Evolutionary conservation across 2,113 vertebrate genomes (phyloP), one percentile per base, ranked within the genome.

Genomic region (Dipodomys stephensi): DNA sequence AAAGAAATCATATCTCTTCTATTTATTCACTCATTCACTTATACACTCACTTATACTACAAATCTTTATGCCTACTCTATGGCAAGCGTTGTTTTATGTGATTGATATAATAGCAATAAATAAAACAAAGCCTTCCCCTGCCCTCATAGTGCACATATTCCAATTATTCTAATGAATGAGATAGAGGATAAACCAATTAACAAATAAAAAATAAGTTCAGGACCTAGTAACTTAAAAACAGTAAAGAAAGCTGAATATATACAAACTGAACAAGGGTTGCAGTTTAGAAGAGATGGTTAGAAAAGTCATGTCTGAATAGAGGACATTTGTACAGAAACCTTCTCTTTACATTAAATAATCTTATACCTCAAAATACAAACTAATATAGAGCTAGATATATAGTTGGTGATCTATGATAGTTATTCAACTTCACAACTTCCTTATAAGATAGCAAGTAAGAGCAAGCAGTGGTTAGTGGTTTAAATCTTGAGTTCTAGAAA

Each of bases 311-410:
- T 80, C n/a, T 94, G 62, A 71, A 12, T 86, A 60, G 32, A 18
- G 83, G 30, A 91, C 15, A 78, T 83, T 79, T 60, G 23, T 79
- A 15, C 28, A 87, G 22, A 92, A 12, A 81, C 64, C 13, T 84
- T 88, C 87, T 73, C 78, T 92, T 69, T 74, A 46, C 27, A 73
- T 46, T 49, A 35, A 67, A 49, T 11, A 49, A 9, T 49, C 49
- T 49, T 39, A 39, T 39, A 12, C 49, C 49, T 49, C 49, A 49
- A 49, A 49, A 49, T 12, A 49, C 49, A 49, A 25, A 39, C 28
- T 90, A 78, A n/a, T 78, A 85, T 19, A 85, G 72, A 92, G 64
- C 16, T 94, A 92, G 87, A 72, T 71, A 76, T 74, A 46, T 27
- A 82, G 19, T 73, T 91, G 76, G 35, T n/a, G 74, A 4, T 25